A percentile compares a stretch with the other conserved stretches of the same genome.
Evolutionary conservation across 2,113 vertebrate species (phyloP).

Genomic region (Pica pica): DNA sequence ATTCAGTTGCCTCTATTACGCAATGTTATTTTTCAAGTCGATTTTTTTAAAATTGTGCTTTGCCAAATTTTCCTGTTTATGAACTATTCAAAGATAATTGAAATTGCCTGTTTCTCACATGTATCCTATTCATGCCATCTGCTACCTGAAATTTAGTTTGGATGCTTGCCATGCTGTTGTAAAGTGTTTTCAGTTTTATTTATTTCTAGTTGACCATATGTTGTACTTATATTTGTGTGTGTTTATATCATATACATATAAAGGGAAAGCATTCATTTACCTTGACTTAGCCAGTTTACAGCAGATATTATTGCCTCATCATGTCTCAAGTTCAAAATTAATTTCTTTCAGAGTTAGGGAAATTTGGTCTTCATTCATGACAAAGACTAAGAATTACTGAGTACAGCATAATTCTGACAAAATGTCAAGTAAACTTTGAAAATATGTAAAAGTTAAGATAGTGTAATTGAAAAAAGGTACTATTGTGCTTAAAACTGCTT

Average conservation of each 20-base stretch:
- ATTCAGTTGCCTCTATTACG: constrained; percentile 18
- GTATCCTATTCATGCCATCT: constrained; percentile 64
- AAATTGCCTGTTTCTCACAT: constrained; percentile 61
- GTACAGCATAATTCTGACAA: not conserved
- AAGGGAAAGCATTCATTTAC: not conserved
- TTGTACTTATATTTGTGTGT: constrained; percentile 32
- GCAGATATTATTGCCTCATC: not conserved
- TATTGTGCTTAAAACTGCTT: not conserved
- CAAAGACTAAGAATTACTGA: not conserved
- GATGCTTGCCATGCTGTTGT: constrained; percentile 50
- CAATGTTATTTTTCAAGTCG: constrained; percentile 41
- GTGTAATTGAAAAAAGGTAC: not conserved
- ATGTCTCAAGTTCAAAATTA: not conserved
- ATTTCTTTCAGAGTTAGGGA: not conserved
- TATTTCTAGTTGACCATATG: constrained; percentile 58
- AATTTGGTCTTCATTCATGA: not conserved
- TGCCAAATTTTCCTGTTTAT: constrained; percentile 62
- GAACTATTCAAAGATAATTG: constrained; percentile 63
- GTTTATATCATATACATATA: not conserved
- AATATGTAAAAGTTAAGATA: not conserved
- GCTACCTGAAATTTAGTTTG: constrained; percentile 67
- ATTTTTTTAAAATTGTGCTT: constrained; percentile 18
- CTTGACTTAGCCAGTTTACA: not conserved
- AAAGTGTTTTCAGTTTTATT: constrained; percentile 62
- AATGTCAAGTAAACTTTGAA: not conserved